Base-by-base conservation (phyloP, 2,888 invertebrate species). In the Caenorhabditis sp. region DNA sequence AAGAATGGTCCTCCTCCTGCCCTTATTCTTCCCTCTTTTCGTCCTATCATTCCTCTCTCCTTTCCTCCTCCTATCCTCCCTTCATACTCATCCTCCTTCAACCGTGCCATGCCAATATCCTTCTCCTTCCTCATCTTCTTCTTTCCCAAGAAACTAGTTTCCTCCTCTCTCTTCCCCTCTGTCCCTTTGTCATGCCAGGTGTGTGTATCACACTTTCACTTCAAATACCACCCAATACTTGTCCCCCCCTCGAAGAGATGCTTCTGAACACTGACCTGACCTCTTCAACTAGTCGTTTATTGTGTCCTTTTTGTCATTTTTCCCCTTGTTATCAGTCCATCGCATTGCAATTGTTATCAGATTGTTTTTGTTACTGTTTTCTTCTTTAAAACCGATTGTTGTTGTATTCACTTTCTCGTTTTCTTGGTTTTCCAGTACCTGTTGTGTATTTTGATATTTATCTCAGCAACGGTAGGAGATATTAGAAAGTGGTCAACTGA, bases 121-220 rank as follows among this genome's bases (percentile, higher is more conserved):
- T 47, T 18, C 18, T 47, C n/a, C 47, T 47, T 47, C 18, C 18
- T 15, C 13, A n/a, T 40, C 40, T 40, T 40, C 18, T 18, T 47
- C 40, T 15, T 11, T 11, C 47, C 47, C 5, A 28, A 28, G 35
- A 32, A 56, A 56, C 56, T 35, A 24, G 56, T 56, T 56, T n/a
- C n/a, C n/a, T n/a, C n/a, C n/a, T n/a, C n/a, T n/a, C n/a, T n/a
- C n/a, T n/a, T n/a, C n/a, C n/a, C n/a, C 28, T 13, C 18, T 47
- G 2, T 20, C 20, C 56, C 51, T 20, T 56, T 56, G 56, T 56
- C 56, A 56, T 40, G 40, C 40, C 40, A 56, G 24, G 24, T 22
- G 44, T n/a, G n/a, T 44, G 56, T 56, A 56, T 56, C 56, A 56
- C 56, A 56, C 56, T 56, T 56, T 56, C 56, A 56, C 56, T 56